Conservation (phyloP, 2,888 invertebrate species). For the Hypomecis punctinalis region DNA sequence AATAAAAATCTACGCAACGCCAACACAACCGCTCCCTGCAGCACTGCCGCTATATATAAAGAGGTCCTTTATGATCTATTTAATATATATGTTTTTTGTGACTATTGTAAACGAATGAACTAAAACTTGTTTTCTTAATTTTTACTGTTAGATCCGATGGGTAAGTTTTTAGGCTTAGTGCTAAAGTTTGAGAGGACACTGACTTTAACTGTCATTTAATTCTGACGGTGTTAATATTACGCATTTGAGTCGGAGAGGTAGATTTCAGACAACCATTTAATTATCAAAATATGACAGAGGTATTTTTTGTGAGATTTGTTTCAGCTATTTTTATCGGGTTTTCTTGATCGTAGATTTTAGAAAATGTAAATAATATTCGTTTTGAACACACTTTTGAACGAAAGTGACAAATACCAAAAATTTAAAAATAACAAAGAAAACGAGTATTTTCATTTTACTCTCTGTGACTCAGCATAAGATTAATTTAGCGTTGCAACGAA, state of each 20-base stretch:
- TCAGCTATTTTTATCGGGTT: no score
- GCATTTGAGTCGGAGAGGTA: constrained; percentile 2
- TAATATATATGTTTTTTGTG: constrained; percentile 16
- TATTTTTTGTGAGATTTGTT: not conserved
- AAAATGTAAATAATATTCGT: no score
- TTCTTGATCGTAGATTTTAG: no score
- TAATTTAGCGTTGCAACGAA: no score
- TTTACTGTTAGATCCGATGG: constrained; percentile 16
- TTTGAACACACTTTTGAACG: no score
- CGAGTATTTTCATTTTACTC: no score
- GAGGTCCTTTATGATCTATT: constrained; percentile 9
- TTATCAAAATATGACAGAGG: not conserved
- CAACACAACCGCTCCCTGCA: constrained; percentile 23
- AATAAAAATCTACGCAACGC: not conserved
- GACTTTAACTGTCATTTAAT: constrained; percentile 10
- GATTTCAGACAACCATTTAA: not conserved
- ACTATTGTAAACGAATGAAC: constrained; percentile 11
- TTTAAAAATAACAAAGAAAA: no score
- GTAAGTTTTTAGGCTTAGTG: constrained; percentile 15
- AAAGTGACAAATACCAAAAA: no score
- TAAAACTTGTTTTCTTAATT: constrained; percentile 17
- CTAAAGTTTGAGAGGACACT: constrained; percentile 18
- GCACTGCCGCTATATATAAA: constrained; percentile 8
- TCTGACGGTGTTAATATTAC: not conserved
- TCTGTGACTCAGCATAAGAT: no score